These are phyloP conservation scores for Octopus sinensis DNA, from an alignment of 1,140 invertebrate genomes.

Conservation along the genomic window DNA sequence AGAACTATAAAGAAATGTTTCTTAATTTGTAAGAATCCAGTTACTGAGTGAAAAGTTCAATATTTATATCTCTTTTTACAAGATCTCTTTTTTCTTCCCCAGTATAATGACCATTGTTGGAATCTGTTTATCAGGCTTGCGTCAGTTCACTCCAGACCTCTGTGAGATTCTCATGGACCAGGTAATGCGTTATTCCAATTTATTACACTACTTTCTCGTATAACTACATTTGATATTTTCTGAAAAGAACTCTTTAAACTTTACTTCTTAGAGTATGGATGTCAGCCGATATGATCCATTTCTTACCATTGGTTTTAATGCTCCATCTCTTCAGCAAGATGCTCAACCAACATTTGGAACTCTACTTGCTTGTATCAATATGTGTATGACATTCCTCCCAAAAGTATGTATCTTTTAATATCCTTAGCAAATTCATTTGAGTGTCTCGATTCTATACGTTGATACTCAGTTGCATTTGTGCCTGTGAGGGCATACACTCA, in stretches of 20 bases:
- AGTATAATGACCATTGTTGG: constrained; percentile 48
- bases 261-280: constrained; percentile 41
- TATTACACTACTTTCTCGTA: too few species aligned
- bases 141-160: constrained; percentile 51
- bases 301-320: constrained; percentile 46
- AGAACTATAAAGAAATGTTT: constrained; percentile 19
- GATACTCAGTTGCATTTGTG: too few species aligned
- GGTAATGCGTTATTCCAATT: constrained; percentile 28
- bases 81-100: constrained; percentile 21
- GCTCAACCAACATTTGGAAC: constrained; percentile 48
- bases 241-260: too few species aligned
- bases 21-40: not conserved
- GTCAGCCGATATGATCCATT: constrained; percentile 46
- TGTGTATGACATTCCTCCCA: constrained; percentile 42
- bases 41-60: not conserved
- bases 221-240: too few species aligned
- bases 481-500: too few species aligned
- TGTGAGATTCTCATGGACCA: constrained; percentile 50
- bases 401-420: constrained; percentile 37
- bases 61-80: not conserved
- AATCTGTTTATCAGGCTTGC: constrained; percentile 37
- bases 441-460: too few species aligned
- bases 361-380: constrained; percentile 48
- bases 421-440: too few species aligned
- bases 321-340: constrained; percentile 50